Evolutionary conservation across 2,797 vertebrate species (phyloP), one percentile per base, ranked within the genome.

Genomic region (Sebastolobus altivelis): DNA sequence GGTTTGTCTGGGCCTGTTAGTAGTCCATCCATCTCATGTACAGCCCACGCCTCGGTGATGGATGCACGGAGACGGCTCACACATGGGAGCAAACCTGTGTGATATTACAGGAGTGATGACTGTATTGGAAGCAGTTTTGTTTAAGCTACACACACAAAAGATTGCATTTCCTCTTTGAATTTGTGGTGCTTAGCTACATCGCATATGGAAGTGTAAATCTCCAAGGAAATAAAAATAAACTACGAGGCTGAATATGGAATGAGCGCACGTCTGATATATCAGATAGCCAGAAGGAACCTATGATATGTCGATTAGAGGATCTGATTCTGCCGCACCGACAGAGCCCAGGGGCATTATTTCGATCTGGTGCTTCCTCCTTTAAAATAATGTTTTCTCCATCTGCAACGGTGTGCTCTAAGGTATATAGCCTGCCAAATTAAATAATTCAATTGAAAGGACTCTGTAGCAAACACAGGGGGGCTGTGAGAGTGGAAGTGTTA

Each of bases 391-490:
- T 79, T 77, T 49, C 49, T 76, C 54, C 37, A 43, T 78, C 52
- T 88, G 65, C 52, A 56, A 46, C 9, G 35, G 62, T 72, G 67
- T 25, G 59, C 66, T 74, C 56, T n/a, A 60, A 77, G 65, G 46
- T 76, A 46, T 61, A 75, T 31, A 63, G 60, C 37, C 20, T 62
- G 58, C 29, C 38, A 85, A 81, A 90, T 92, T 31, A 80, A 88
- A 89, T 85, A 40, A 70, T 68, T 82, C 3, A 35, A 43, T 65
- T 80, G 49, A 86, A 68, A 43, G 54, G 63, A 27, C 20, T 72
- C 29, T 74, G 75, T 63, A 66, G 70, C 22, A 65, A 81, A 70
- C 60, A 71, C 46, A 69, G 5, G 14, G 65, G 62, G 69, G 60
- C 43, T 67, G 22, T 29, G 43, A 80, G 49, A 69, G 55, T 58